Evolutionary conservation across 30 jellyfish, hydroid and myxozoan species (phyloP).

Genomic region (Morbakka virulenta): DNA sequence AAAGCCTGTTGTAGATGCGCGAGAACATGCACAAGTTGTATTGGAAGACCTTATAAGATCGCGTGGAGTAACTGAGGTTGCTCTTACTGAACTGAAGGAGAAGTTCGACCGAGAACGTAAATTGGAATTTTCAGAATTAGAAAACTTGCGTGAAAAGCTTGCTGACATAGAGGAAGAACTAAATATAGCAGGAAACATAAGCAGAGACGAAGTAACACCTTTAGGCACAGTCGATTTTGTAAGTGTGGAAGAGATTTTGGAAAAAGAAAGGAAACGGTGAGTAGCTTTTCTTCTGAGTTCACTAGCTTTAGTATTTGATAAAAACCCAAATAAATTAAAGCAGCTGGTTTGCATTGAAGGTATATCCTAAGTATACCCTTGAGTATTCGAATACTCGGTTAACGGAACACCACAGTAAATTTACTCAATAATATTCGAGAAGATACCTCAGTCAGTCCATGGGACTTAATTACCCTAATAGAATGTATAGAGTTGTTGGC

Average conservation of each 20-base stretch:
- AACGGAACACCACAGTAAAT: background rate
- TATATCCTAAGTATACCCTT: no score
- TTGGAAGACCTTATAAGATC: constrained; percentile 88
- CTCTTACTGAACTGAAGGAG: constrained; percentile 76
- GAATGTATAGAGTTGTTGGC: no score
- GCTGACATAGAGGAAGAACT: constrained; percentile 84
- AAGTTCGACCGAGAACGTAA: constrained; percentile 71
- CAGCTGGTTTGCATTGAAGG: no score
- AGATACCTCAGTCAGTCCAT: no score
- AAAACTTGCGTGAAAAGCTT: constrained; percentile 63
- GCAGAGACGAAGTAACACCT: constrained; percentile 48
- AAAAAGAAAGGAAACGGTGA: constrained; percentile 73
- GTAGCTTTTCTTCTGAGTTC: background rate
- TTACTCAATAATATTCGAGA: background rate
- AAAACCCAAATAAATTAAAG: no score
- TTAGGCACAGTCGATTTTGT: constrained; percentile 40
- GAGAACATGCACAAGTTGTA: constrained; percentile 86
- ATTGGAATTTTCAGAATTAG: constrained; percentile 67
- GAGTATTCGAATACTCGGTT: background rate
- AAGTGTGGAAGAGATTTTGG: constrained; percentile 62
- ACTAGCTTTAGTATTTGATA: no score
- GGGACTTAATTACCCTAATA: no score
- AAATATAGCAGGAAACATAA: constrained; percentile 45
- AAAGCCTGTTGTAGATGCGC: constrained; percentile 71
- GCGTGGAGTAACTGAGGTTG: constrained; percentile 88